Evolutionary conservation across 2,113 vertebrate genomes (phyloP).

Genomic region (Amazona vittata): DNA sequence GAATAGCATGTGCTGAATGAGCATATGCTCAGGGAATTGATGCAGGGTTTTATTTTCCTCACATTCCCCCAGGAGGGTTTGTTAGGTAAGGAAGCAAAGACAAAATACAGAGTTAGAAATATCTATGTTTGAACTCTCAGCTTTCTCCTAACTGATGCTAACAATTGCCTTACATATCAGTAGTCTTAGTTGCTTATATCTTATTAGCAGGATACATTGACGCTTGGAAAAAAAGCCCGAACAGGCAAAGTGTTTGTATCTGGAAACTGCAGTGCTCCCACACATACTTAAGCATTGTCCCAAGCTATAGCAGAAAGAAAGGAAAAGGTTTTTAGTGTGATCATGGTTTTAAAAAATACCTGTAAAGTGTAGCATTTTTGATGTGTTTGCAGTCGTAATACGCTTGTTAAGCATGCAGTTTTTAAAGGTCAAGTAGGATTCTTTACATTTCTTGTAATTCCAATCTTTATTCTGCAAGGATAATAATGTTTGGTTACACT

Average conservation of each 20-base stretch:
- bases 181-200: background rate
- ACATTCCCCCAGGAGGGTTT: background rate
- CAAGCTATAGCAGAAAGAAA: background rate
- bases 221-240: background rate
- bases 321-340: background rate
- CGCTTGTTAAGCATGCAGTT: background rate
- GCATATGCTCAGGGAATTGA: background rate
- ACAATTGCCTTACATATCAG: background rate
- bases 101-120: background rate
- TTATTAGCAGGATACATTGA: background rate
- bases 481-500: background rate
- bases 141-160: background rate
- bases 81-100: background rate
- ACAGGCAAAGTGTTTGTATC: background rate
- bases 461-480: background rate
- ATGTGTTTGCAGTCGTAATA: background rate
- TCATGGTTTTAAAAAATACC: background rate
- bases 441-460: slow-evolving; percentile 21
- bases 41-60: background rate
- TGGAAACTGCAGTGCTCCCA: background rate
- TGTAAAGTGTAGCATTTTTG: background rate
- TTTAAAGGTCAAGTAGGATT: slow-evolving; percentile 29
- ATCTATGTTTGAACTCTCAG: background rate
- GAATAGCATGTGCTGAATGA: background rate
- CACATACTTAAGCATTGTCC: background rate